Percentiles rank a stretch among this genome's conserved stretches.
Conservation (phyloP, 2,888 invertebrate genomes). For the Cremastinae sp. region DNA sequence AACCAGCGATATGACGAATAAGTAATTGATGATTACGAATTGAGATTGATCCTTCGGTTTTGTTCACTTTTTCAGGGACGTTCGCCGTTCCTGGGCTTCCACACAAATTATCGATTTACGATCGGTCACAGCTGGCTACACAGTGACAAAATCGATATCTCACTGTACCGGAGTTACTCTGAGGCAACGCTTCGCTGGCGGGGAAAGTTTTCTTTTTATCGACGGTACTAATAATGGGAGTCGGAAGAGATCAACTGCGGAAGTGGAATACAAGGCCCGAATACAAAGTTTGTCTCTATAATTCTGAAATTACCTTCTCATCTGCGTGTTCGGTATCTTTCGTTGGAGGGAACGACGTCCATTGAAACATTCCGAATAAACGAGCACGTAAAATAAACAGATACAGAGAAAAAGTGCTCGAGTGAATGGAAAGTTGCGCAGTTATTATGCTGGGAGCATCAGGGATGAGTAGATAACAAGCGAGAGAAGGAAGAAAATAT, state of each 20-base stretch:
- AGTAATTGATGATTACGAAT: conserved; percentile 17
- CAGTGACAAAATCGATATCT: conserved; percentile 68
- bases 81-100: conserved; percentile 1
- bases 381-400: conserved; percentile 54
- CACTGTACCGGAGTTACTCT: conserved; percentile 50
- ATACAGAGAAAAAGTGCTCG: conserved; percentile 26
- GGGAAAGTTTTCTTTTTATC: not conserved
- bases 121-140: conserved; percentile 58
- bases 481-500: conserved; percentile 25
- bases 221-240: conserved; percentile 15
- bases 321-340: conserved; percentile 7
- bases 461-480: conserved; percentile 32
- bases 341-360: not conserved
- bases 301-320: conserved; percentile 8
- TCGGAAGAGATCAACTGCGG: conserved; percentile 35
- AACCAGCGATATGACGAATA: conserved; percentile 1
- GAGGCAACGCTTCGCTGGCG: not conserved
- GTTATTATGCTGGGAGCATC: conserved; percentile 16
- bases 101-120: conserved; percentile 58
- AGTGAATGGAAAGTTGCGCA: conserved; percentile 44
- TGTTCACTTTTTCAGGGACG: not conserved
- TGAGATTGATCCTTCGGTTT: conserved; percentile 19
- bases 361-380: conserved; percentile 41
- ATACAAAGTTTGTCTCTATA: conserved; percentile 14
- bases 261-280: conserved; percentile 15